phyloP scores from a whole-genome alignment of 2,888 invertebrate genomes.

The Leucophora obtusa region DNA sequence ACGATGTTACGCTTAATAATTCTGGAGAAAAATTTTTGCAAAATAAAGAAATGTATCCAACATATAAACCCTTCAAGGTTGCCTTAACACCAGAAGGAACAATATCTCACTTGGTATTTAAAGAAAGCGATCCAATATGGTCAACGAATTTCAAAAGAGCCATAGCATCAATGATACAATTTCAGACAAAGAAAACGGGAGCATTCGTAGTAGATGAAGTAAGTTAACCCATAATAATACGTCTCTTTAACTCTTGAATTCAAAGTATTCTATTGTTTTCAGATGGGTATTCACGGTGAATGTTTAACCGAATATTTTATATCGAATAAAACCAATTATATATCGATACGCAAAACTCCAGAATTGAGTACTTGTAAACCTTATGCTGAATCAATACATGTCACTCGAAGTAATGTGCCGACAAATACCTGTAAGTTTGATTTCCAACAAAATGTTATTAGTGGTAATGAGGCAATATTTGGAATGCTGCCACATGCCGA shows the following conservation, averaged over 20 bases:
- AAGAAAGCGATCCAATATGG: constrained; percentile 82
- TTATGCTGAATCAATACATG: constrained; percentile 77
- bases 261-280: constrained; percentile 38
- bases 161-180: constrained; percentile 83
- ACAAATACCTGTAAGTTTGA: constrained; percentile 78
- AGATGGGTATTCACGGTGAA: constrained; percentile 82
- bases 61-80: constrained; percentile 78
- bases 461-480: constrained; percentile 77
- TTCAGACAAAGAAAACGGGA: constrained; percentile 79
- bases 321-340: constrained; percentile 76
- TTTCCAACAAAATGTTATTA: constrained; percentile 78
- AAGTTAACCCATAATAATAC: constrained; percentile 30
- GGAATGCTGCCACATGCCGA: constrained; percentile 75
- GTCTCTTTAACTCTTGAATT: not conserved
- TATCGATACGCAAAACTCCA: constrained; percentile 77
- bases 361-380: constrained; percentile 77
- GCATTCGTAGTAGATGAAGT: constrained; percentile 79
- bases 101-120: constrained; percentile 76
- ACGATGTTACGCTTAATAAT: constrained; percentile 77
- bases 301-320: constrained; percentile 80
- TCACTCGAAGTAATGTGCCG: constrained; percentile 77
- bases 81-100: constrained; percentile 75
- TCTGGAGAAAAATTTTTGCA: constrained; percentile 78
- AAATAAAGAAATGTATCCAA: constrained; percentile 78
- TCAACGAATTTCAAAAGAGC: constrained; percentile 84